These are phyloP conservation scores for Mugil cephalus DNA, from an alignment of 2,113 vertebrate genomes.

Conservation along the genomic window DNA sequence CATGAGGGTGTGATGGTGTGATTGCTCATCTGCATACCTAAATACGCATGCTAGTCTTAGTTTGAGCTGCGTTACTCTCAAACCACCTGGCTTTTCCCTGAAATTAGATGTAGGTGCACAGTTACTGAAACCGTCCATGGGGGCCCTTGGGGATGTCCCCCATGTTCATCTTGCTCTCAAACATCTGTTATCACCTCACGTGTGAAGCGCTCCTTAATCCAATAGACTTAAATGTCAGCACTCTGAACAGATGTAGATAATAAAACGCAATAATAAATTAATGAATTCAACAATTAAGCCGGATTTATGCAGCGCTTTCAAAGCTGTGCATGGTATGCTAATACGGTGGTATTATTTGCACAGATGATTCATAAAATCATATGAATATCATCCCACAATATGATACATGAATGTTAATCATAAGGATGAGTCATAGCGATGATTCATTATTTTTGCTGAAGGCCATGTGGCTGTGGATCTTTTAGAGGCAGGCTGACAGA, in stretches of 20 bases:
- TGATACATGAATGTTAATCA: slow-evolving; percentile 32
- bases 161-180: slow-evolving; percentile 24
- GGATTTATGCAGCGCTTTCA: slow-evolving; percentile 53
- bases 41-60: slow-evolving; percentile 36
- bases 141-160: not conserved
- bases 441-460: slow-evolving; percentile 26
- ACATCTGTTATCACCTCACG: slow-evolving; percentile 31
- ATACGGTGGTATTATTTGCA: slow-evolving; percentile 31
- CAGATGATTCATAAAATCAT: slow-evolving; percentile 47
- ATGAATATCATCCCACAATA: slow-evolving; percentile 23
- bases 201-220: slow-evolving; percentile 36
- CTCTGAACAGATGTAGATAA: slow-evolving; percentile 47
- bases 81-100: not conserved
- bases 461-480: not conserved
- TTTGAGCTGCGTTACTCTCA: not conserved
- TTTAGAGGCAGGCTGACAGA: slow-evolving; percentile 2
- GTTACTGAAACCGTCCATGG: not conserved
- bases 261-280: slow-evolving; percentile 33
- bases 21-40: not conserved
- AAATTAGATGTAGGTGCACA: slow-evolving; percentile 10
- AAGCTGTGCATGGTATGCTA: slow-evolving; percentile 22
- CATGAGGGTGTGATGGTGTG: too few relatives aligned
- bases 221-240: slow-evolving; percentile 64
- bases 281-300: slow-evolving; percentile 45
- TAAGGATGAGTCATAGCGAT: slow-evolving; percentile 29